phyloP scores from a whole-genome alignment of 2,888 invertebrate genomes.

The Phorcus lineatus region DNA sequence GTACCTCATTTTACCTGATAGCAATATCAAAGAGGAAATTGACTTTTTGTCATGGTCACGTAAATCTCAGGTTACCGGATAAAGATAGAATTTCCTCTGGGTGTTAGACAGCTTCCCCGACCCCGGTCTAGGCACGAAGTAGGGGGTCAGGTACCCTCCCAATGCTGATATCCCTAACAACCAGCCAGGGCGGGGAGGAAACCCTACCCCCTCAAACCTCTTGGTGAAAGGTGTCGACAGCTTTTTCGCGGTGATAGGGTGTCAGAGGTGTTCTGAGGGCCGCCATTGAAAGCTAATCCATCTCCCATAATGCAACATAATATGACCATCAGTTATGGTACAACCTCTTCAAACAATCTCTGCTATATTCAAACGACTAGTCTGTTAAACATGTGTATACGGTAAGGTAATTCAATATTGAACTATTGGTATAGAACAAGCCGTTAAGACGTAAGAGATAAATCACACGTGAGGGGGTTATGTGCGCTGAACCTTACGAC shows the following conservation, averaged over 20 bases:
- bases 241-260: slow-evolving; percentile 8
- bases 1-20: not conserved
- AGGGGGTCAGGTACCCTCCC: slow-evolving; percentile 13
- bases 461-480: no score
- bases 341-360: not conserved
- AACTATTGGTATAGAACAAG: not conserved
- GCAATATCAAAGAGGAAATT: slow-evolving; percentile 23
- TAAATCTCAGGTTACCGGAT: slow-evolving; percentile 19
- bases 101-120: not conserved
- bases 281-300: slow-evolving; percentile 1
- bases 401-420: not conserved
- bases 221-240: slow-evolving; percentile 15
- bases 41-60: slow-evolving; percentile 30
- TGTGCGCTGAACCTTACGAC: no score
- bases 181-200: slow-evolving; percentile 1
- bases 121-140: slow-evolving; percentile 16
- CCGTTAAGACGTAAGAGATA: not conserved
- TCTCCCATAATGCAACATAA: not conserved
- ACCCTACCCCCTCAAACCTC: not conserved
- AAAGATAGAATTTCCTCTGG: slow-evolving; percentile 5
- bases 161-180: not conserved
- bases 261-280: slow-evolving; percentile 15
- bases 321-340: not conserved
- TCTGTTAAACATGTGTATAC: slow-evolving; percentile 1
- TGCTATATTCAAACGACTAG: not conserved